Evolutionary conservation across 2,888 invertebrate genomes (phyloP), one percentile per base, ranked within the genome.

Genomic region (Pristionchus fissidentatus): DNA sequence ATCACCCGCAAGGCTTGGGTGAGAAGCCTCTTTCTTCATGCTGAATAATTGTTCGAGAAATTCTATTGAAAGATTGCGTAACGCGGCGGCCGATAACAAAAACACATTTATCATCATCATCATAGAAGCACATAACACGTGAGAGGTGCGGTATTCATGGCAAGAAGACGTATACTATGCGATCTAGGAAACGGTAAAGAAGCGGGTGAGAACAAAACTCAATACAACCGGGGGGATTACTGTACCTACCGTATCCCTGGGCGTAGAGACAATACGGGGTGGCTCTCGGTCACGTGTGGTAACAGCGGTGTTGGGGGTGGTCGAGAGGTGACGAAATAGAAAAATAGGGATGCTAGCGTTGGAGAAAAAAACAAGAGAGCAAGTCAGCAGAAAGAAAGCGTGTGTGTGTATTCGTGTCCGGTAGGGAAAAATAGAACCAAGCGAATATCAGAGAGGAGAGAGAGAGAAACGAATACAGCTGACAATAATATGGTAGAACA

Each of bases 391-490:
- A 66, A 66, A 3, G 29, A 26, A 57, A 4, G 29, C n/a, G n/a
- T n/a, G n/a, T n/a, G n/a, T n/a, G n/a, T n/a, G n/a, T n/a, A n/a
- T n/a, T n/a, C n/a, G n/a, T n/a, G n/a, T n/a, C n/a, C 49, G 8
- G 49, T 10, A 49, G 66, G 38, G 32, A 41, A 41, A 70, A 26
- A 73, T 10, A 49, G 49, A 13, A 32, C 8, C 29, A 75, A 75
- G 49, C 15, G 75, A 75, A 29, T 19, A 52, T 22, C 52, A 52
- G 52, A 38, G 38, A 70, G 22, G 32, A 70, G 38, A 70, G 41
- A 41, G 26, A 70, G 13, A 70, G 70, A 70, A 70, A 41, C 70
- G 70, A 70, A 70, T 70, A 70, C 35, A 38, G 62, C 2, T 10
- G 62, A 38, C 62, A 66, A 66, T 66, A 66, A 66, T 38, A 60